phyloP scores from a whole-genome alignment of 2,888 invertebrate genomes.

The Embidobia sp. region DNA sequence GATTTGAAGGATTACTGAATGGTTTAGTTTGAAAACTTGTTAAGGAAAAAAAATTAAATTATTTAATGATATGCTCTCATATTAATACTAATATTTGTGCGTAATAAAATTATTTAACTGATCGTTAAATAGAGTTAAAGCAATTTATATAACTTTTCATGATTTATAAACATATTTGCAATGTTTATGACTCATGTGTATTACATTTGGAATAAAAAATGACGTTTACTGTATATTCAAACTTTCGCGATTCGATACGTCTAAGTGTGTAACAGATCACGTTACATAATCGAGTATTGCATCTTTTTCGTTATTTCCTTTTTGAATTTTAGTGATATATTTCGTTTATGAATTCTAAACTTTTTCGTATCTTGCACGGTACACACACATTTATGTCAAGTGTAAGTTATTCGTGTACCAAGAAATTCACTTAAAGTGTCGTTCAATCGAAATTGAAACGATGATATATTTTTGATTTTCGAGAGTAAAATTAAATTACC shows the following conservation, averaged over 20 bases:
- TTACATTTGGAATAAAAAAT: not conserved
- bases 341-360: conserved; percentile 28
- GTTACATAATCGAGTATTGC: conserved; percentile 17
- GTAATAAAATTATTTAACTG: too few species aligned
- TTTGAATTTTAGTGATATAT: conserved; percentile 20
- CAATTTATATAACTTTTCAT: too few species aligned
- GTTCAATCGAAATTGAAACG: conserved; percentile 15
- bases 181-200: not conserved
- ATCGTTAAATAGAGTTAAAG: too few species aligned
- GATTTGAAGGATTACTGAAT: too few species aligned
- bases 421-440: conserved; percentile 27
- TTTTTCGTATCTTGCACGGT: conserved; percentile 12
- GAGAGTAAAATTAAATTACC: too few species aligned
- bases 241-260: not conserved
- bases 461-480: not conserved
- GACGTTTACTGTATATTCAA: conserved; percentile 10
- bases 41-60: too few species aligned
- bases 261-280: conserved; percentile 24
- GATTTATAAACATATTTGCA: too few species aligned
- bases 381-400: conserved; percentile 5
- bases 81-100: too few species aligned
- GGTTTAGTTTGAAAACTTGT: too few species aligned
- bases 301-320: conserved; percentile 34
- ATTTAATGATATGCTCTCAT: too few species aligned
- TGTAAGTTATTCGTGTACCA: conserved; percentile 7